These are phyloP conservation scores for Toxotes jaculatrix DNA, from an alignment of 2,113 vertebrate genomes.

Conservation along the genomic window DNA sequence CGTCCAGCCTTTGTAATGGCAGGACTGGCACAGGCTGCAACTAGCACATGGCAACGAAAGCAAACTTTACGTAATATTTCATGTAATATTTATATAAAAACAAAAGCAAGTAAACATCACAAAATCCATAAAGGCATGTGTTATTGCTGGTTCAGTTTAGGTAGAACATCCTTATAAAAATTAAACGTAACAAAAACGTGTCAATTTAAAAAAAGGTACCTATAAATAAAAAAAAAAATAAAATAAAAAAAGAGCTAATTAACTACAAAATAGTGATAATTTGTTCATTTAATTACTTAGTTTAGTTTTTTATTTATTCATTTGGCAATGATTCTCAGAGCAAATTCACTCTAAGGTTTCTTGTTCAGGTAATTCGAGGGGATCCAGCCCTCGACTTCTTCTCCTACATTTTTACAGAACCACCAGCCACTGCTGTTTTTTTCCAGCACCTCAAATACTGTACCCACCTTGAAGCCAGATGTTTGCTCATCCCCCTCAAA, in stretches of 20 bases:
- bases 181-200: constrained; percentile 69
- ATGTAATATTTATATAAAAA: constrained; percentile 46
- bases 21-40: constrained; percentile 59
- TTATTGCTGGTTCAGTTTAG: constrained; percentile 74
- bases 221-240: constrained; percentile 83
- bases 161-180: constrained; percentile 68
- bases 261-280: constrained; percentile 71
- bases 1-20: constrained; percentile 42
- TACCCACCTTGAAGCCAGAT: constrained; percentile 93
- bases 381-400: constrained; percentile 94
- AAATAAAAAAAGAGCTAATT: constrained; percentile 66
- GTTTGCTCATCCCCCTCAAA: constrained; percentile 96
- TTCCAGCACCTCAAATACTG: constrained; percentile 94
- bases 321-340: neutral
- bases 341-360: constrained; percentile 88
- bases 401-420: constrained; percentile 94
- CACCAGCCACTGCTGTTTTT: constrained; percentile 96
- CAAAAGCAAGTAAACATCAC: constrained; percentile 65
- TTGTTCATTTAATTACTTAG: constrained; percentile 39
- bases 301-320: neutral
- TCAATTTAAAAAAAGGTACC: constrained; percentile 72
- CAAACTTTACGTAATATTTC: constrained; percentile 33
- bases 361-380: constrained; percentile 98
- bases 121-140: constrained; percentile 47
- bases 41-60: constrained; percentile 68